These are phyloP conservation scores for Maccullochella peelii DNA, from an alignment of 2,113 vertebrate genomes.

Conservation along the genomic window DNA sequence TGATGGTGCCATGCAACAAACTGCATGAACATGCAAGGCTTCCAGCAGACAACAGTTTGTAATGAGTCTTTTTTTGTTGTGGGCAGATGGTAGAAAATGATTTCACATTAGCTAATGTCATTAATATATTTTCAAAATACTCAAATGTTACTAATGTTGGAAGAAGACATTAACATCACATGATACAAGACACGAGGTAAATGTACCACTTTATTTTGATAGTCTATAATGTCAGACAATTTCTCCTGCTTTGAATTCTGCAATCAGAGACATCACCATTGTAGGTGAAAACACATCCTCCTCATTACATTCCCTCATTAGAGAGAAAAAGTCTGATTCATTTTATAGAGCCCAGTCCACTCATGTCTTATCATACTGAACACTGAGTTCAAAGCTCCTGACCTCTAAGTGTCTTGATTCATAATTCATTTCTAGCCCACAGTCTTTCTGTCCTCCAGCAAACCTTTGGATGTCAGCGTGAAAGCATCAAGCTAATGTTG, in stretches of 20 bases:
- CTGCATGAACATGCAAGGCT: conserved; percentile 22
- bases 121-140: not conserved
- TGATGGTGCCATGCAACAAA: not conserved
- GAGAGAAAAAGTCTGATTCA: conserved; percentile 3
- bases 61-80: conserved; percentile 9
- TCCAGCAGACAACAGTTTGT: conserved; percentile 11
- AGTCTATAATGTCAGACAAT: not conserved
- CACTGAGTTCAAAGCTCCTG: conserved; percentile 24
- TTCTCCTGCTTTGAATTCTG: not conserved
- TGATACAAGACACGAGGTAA: conserved; percentile 9
- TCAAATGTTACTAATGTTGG: not conserved
- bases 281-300: not conserved
- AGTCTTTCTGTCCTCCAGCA: conserved; percentile 26
- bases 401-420: conserved; percentile 30
- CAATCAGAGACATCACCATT: not conserved
- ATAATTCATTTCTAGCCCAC: conserved; percentile 39
- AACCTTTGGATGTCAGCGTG: conserved; percentile 22
- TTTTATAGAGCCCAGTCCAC: conserved; percentile 16
- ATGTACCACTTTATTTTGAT: not conserved
- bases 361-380: conserved; percentile 23
- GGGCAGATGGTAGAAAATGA: conserved; percentile 27
- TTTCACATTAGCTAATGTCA: conserved; percentile 17
- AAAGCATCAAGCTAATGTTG: not conserved
- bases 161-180: not conserved
- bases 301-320: conserved; percentile 25